phyloP scores from a whole-genome alignment of 2,113 vertebrate genomes.

The Trichechus manatus region DNA sequence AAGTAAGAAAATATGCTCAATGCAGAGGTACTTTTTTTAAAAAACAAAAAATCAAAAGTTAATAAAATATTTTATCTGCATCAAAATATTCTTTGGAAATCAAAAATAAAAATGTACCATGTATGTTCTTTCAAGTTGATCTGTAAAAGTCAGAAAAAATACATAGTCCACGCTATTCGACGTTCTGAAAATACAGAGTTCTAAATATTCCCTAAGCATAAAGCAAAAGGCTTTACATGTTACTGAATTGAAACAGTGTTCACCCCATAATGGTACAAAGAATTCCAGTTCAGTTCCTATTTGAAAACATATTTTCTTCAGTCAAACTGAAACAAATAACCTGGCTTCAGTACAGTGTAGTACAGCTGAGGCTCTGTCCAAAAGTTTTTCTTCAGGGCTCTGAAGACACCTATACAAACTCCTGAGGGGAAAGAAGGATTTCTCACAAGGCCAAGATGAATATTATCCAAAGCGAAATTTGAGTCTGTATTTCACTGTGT shows the following conservation, averaged over 20 bases:
- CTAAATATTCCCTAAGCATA: neutral
- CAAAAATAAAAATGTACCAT: slow-evolving; percentile 50
- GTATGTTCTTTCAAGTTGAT: neutral
- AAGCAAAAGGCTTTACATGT: neutral
- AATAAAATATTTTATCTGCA: slow-evolving; percentile 68
- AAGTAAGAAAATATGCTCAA: slow-evolving; percentile 78
- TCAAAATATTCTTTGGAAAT: slow-evolving; percentile 79
- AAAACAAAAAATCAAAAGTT: slow-evolving; percentile 46
- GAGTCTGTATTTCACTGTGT: slow-evolving; percentile 93
- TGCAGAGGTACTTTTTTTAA: slow-evolving; percentile 78
- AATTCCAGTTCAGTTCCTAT: slow-evolving; percentile 53
- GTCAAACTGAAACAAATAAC: neutral
- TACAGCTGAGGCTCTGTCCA: neutral
- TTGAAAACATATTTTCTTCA: slow-evolving; percentile 46
- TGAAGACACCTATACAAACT: slow-evolving; percentile 9
- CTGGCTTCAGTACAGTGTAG: neutral
- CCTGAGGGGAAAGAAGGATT: slow-evolving; percentile 55
- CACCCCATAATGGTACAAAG: slow-evolving; percentile 21
- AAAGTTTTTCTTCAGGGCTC: neutral
- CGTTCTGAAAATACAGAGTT: neutral
- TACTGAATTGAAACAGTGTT: neutral
- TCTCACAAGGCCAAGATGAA: fast-evolving
- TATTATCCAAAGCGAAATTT: slow-evolving; percentile 96
- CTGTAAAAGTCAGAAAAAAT: slow-evolving; percentile 74
- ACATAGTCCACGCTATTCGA: neutral